phyloP scores from a whole-genome alignment of 2,888 invertebrate genomes.

The Tetragonisca angustula region DNA sequence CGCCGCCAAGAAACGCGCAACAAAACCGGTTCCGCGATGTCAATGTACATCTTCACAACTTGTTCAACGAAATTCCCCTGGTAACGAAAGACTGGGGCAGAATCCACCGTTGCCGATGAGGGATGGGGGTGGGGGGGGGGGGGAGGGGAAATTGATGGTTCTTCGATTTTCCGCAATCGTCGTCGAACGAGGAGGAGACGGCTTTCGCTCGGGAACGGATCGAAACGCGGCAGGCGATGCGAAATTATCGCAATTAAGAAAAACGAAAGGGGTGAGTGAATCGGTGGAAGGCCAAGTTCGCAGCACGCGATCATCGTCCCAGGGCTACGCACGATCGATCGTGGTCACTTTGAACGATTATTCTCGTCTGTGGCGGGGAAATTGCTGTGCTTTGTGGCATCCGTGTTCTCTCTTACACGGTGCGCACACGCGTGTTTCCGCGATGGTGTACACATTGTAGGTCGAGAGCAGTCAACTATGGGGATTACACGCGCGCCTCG shows the following conservation, averaged over 20 bases:
- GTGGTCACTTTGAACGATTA: constrained; percentile 59
- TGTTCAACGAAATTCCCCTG: background rate
- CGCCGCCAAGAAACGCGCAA: background rate
- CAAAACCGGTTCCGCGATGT: background rate
- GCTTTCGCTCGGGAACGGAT: background rate
- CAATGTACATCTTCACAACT: background rate
- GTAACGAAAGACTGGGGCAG: background rate
- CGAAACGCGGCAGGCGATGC: background rate
- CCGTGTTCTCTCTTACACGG: constrained; percentile 34
- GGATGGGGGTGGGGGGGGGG: no score
- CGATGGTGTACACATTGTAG: constrained; percentile 38
- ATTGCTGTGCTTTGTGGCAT: constrained; percentile 61
- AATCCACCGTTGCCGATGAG: no score
- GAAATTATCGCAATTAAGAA: constrained; percentile 31
- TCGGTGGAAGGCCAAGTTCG: background rate
- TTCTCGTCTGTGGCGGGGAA: constrained; percentile 40
- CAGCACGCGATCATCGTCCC: constrained; percentile 30
- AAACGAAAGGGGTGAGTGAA: background rate
- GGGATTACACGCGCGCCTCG: constrained; percentile 46
- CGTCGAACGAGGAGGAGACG: background rate
- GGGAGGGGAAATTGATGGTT: background rate
- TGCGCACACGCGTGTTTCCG: constrained; percentile 41
- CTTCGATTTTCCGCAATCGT: background rate
- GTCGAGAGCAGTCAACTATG: constrained; percentile 34
- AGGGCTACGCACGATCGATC: constrained; percentile 58